phyloP scores from a whole-genome alignment of 2,888 invertebrate genomes.

The Zonitis immaculata region DNA sequence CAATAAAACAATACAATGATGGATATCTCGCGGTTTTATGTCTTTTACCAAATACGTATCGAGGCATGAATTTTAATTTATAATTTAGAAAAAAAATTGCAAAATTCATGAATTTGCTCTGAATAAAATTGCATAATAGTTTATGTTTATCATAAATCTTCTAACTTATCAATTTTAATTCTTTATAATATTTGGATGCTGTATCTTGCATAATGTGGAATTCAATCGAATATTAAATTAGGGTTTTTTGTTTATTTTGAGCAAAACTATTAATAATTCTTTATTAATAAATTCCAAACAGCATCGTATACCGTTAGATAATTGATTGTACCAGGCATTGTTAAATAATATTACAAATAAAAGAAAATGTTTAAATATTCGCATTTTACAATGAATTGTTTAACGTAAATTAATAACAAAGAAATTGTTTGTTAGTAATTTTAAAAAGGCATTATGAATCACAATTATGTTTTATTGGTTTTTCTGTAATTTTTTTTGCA shows the following conservation, averaged over 20 bases:
- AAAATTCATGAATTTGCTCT: background rate
- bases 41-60: background rate
- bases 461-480: slow-evolving; percentile 17
- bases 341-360: background rate
- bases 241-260: too few relatives aligned
- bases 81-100: background rate
- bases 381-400: background rate
- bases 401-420: slow-evolving; percentile 4
- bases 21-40: background rate
- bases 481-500: too few relatives aligned
- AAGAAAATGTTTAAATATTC: background rate
- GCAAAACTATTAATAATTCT: background rate
- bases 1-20: background rate
- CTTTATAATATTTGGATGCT: background rate
- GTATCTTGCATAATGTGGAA: background rate
- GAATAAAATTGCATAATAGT: background rate
- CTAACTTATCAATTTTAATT: background rate
- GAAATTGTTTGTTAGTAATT: slow-evolving; percentile 6
- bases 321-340: background rate
- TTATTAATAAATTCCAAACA: background rate
- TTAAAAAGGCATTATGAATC: slow-evolving; percentile 16
- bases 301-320: background rate
- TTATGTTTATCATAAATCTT: background rate
- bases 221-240: background rate
- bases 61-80: background rate